Evolutionary conservation across 2,113 vertebrate genomes (phyloP).

Genomic region (Hemibagrus wyckioides): DNA sequence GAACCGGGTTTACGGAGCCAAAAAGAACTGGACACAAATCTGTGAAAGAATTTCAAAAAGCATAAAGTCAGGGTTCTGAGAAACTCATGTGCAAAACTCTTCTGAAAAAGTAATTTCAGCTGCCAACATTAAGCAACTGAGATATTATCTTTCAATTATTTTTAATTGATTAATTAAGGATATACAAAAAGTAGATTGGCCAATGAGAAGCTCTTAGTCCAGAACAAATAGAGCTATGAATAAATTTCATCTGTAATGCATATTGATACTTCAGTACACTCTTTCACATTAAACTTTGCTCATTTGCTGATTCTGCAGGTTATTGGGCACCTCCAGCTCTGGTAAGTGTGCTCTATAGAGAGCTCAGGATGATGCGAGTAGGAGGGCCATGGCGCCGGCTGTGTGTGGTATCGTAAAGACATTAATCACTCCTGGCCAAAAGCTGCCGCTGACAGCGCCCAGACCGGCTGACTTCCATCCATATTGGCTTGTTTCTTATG

Average conservation of each 20-base stretch:
- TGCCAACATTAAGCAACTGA: neutral
- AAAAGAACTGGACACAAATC: conserved; percentile 28
- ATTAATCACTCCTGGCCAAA: conserved; percentile 87
- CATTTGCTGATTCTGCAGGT: conserved; percentile 27
- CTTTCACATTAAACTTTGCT: conserved; percentile 21
- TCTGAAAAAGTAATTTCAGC: neutral
- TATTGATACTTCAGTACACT: neutral
- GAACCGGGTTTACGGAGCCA: conserved; percentile 50
- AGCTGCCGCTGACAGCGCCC: conserved; percentile 81
- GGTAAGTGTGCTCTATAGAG: conserved; percentile 27
- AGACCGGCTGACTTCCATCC: conserved; percentile 73
- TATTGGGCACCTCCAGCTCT: conserved; percentile 26
- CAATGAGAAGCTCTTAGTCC: neutral
- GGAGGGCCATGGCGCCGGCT: conserved; percentile 69
- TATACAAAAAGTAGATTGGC: neutral
- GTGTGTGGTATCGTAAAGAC: conserved; percentile 86
- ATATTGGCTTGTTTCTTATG: conserved; percentile 83
- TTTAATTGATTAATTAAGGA: neutral
- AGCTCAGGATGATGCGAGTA: conserved; percentile 63
- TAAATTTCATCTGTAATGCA: neutral
- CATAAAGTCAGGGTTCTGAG: conserved; percentile 10
- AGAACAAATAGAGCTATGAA: neutral
- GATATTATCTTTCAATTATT: neutral
- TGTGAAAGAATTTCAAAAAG: conserved; percentile 37
- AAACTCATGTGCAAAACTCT: neutral